Conservation (phyloP, 2,888 invertebrate genomes). For the Melinopterus prodromus region DNA sequence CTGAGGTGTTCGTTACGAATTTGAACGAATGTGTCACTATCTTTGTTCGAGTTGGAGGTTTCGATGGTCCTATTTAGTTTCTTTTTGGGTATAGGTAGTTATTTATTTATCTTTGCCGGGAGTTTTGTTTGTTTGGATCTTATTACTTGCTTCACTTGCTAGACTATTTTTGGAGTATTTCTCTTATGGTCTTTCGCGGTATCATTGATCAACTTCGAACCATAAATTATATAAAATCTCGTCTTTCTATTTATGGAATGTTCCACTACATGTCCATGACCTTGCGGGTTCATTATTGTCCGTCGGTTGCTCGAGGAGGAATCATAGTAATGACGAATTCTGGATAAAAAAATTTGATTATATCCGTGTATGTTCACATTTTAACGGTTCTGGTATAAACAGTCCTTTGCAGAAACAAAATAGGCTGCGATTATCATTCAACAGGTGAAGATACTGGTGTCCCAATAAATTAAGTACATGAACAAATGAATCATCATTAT, state of each 20-base stretch:
- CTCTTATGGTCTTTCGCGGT: background rate
- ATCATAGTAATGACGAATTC: background rate
- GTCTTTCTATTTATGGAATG: background rate
- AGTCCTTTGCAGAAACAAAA: background rate
- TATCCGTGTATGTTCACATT: background rate
- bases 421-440: background rate
- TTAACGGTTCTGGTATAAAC: background rate
- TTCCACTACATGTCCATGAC: background rate
- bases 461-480: background rate
- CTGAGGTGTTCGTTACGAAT: background rate
- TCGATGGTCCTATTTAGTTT: background rate
- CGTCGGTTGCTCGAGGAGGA: background rate
- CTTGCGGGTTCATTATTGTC: background rate
- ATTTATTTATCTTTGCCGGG: background rate
- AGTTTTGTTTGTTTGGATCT: background rate
- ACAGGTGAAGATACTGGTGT: background rate
- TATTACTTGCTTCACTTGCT: background rate
- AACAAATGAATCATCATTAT: background rate
- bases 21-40: background rate
- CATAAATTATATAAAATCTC: background rate
- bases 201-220: background rate
- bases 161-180: background rate
- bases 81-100: background rate
- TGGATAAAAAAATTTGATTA: background rate
- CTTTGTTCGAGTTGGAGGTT: background rate